These are phyloP conservation scores for Rhabdophis nuchalis DNA, from an alignment of 2,797 vertebrate species.

Conservation along the genomic window DNA sequence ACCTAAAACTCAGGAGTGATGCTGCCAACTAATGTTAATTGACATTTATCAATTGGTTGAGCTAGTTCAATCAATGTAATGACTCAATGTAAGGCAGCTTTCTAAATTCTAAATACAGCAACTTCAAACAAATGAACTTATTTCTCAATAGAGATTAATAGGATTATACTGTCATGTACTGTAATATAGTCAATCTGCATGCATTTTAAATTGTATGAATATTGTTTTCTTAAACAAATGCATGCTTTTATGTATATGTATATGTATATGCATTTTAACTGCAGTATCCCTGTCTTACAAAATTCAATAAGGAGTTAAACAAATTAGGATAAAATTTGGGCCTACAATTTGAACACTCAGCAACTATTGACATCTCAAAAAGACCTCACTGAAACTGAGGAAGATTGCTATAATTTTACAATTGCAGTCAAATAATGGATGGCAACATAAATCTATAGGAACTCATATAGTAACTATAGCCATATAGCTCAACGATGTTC, in stretches of 20 bases:
- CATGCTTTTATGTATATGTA: fast-evolving
- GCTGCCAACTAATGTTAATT: background rate
- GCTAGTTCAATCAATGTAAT: background rate
- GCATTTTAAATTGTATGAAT: background rate
- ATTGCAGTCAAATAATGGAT: background rate
- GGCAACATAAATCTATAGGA: background rate
- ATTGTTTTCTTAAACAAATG: background rate
- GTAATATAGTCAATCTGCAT: background rate
- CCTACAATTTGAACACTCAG: background rate
- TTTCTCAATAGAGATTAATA: background rate
- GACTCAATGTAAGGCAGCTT: background rate
- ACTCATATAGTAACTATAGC: background rate
- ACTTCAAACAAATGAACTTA: background rate
- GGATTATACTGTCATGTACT: background rate
- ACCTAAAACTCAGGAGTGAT: background rate
- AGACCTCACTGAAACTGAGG: background rate
- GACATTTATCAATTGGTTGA: background rate
- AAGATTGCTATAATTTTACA: background rate
- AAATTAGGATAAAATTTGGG: background rate
- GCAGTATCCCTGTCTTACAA: background rate
- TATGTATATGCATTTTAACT: background rate
- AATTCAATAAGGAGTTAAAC: background rate
- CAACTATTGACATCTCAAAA: background rate
- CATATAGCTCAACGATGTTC: background rate
- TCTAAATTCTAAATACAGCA: background rate